Evolutionary conservation across 2,797 vertebrate species (phyloP).

Genomic region (Lophius americanus): DNA sequence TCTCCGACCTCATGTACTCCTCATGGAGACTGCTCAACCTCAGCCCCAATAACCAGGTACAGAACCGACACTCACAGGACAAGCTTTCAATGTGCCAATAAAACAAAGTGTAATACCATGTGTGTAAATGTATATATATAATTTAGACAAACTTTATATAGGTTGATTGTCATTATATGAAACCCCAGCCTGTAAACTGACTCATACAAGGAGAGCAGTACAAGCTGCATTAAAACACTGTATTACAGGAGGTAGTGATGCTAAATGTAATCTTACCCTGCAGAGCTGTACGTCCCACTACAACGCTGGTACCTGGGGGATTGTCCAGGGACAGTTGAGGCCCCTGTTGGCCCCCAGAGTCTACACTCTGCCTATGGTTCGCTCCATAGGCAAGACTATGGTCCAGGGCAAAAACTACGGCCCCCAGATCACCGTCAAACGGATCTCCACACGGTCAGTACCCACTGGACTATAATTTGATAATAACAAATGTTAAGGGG

Average conservation of each 20-base stretch:
- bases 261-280: not conserved
- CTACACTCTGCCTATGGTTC: slow-evolving; percentile 85
- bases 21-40: slow-evolving; percentile 86
- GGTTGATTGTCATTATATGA: too few species aligned
- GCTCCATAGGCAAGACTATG: slow-evolving; percentile 87
- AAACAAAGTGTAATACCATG: too few species aligned
- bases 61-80: not conserved
- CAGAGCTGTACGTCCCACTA: slow-evolving; percentile 85
- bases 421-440: slow-evolving; percentile 86
- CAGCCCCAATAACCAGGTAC: slow-evolving; percentile 83
- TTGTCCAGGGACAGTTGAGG: slow-evolving; percentile 84
- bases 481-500: too few species aligned
- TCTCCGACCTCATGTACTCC: slow-evolving; percentile 88
- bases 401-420: slow-evolving; percentile 88
- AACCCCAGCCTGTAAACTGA: too few species aligned
- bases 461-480: not conserved
- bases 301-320: slow-evolving; percentile 82
- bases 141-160: too few species aligned
- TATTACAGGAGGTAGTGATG: not conserved
- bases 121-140: too few species aligned
- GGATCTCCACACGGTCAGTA: slow-evolving; percentile 83
- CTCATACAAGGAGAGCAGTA: too few species aligned
- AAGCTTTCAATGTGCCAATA: too few species aligned
- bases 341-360: slow-evolving; percentile 84
- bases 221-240: not conserved